These are phyloP conservation scores for Turritopsis dohrnii DNA, from an alignment of 30 jellyfish, hydroid and myxozoan species.

Conservation along the genomic window DNA sequence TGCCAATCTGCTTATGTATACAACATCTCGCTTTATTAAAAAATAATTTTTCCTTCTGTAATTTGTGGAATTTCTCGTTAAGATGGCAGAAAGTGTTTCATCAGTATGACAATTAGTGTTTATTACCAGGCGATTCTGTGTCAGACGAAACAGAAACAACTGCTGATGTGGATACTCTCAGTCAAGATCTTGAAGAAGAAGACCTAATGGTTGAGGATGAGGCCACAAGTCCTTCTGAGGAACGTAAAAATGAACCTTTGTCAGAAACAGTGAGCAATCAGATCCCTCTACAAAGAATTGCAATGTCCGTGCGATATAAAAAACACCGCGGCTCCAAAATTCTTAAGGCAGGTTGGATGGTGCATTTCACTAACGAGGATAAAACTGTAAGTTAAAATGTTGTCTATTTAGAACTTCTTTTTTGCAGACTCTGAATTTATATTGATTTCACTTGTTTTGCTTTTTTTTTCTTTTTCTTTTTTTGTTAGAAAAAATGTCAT, in stretches of 20 bases:
- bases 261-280: constrained; percentile 67
- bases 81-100: not conserved
- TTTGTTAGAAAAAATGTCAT: constrained; percentile 63
- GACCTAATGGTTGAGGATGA: constrained; percentile 16
- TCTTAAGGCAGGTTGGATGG: constrained; percentile 84
- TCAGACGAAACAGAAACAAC: constrained; percentile 55
- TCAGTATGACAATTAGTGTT: not conserved
- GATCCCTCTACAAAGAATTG: constrained; percentile 88
- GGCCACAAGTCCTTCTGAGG: constrained; percentile 39
- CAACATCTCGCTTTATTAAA: too few species aligned
- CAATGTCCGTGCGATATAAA: constrained; percentile 75
- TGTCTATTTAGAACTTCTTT: not conserved
- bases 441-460: not conserved
- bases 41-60: not conserved
- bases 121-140: constrained; percentile 46
- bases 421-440: not conserved
- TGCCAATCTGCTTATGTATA: too few species aligned
- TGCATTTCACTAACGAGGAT: constrained; percentile 74
- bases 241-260: constrained; percentile 40
- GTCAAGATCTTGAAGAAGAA: constrained; percentile 54
- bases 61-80: not conserved
- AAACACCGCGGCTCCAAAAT: constrained; percentile 80
- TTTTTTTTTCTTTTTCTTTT: not conserved
- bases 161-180: constrained; percentile 50
- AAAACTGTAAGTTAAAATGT: constrained; percentile 41